A percentile compares a stretch with the other conserved stretches of the same genome.
Conservation (phyloP, 2,113 vertebrate species). For the Plecturocebus donacophilus region DNA sequence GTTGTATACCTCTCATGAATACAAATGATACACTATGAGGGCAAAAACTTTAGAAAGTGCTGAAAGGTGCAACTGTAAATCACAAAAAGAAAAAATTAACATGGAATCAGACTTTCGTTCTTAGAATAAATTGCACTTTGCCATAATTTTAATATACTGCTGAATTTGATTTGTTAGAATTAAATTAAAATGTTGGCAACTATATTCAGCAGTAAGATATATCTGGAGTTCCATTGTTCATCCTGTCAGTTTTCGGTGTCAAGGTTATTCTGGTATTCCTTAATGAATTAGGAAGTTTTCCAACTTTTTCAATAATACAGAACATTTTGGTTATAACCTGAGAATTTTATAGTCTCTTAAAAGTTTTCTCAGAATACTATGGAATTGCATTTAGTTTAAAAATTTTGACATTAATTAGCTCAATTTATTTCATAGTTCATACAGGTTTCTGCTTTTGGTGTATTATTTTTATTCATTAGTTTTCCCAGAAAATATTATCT, state of each 20-base stretch:
- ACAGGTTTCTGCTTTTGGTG: neutral
- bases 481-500: neutral
- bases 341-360: neutral
- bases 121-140: conserved; percentile 33
- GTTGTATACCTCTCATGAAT: neutral
- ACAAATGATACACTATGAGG: neutral
- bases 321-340: neutral
- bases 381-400: neutral
- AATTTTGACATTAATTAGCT: neutral
- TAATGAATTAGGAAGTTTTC: conserved; percentile 30
- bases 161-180: conserved; percentile 49
- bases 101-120: neutral
- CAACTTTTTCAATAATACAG: neutral
- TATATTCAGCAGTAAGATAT: neutral
- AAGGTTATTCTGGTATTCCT: conserved; percentile 3
- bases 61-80: neutral
- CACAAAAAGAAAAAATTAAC: neutral
- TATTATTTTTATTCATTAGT: neutral
- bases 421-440: neutral
- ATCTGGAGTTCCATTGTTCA: conserved; percentile 30
- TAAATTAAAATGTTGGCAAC: conserved; percentile 64
- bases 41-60: neutral
- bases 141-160: conserved; percentile 33
- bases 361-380: neutral
- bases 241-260: neutral